phyloP scores from a whole-genome alignment of 1,140 invertebrate genomes.

The Mamestra configurata region DNA sequence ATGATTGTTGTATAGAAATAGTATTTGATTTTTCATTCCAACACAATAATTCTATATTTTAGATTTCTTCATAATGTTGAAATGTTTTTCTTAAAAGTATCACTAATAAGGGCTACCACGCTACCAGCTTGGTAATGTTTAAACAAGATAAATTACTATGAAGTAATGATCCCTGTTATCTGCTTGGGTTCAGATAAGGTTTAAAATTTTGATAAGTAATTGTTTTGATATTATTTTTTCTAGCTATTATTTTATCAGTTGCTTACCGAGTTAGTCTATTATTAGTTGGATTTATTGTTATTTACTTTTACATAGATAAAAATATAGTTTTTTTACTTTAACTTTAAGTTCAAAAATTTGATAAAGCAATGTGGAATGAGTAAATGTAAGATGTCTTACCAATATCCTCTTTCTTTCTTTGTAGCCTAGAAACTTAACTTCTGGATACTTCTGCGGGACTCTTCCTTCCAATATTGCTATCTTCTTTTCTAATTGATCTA shows the following conservation, averaged over 20 bases:
- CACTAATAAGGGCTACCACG: neutral
- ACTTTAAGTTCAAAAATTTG: neutral
- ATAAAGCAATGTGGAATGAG: neutral
- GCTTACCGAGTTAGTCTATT: too few relatives aligned
- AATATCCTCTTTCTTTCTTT: slow-evolving; percentile 96
- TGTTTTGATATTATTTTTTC: neutral
- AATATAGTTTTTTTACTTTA: too few relatives aligned
- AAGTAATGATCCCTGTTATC: neutral
- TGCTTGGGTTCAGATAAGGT: neutral
- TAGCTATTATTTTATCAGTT: too few relatives aligned
- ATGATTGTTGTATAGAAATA: too few relatives aligned
- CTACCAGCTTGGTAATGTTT: neutral
- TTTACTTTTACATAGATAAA: too few relatives aligned
- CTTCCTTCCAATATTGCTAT: slow-evolving; percentile 91
- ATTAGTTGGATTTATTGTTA: too few relatives aligned
- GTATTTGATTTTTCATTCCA: too few relatives aligned
- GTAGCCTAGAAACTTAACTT: slow-evolving; percentile 96
- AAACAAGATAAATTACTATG: neutral
- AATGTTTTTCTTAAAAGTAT: too few relatives aligned
- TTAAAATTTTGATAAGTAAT: neutral
- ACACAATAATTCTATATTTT: too few relatives aligned
- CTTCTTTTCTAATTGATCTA: slow-evolving; percentile 92
- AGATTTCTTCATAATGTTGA: neutral
- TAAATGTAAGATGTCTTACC: slow-evolving; percentile 87
- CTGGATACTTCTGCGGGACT: slow-evolving; percentile 95